Evolutionary conservation across 2,113 vertebrate species (phyloP).

Genomic region (Gyps fulvus): DNA sequence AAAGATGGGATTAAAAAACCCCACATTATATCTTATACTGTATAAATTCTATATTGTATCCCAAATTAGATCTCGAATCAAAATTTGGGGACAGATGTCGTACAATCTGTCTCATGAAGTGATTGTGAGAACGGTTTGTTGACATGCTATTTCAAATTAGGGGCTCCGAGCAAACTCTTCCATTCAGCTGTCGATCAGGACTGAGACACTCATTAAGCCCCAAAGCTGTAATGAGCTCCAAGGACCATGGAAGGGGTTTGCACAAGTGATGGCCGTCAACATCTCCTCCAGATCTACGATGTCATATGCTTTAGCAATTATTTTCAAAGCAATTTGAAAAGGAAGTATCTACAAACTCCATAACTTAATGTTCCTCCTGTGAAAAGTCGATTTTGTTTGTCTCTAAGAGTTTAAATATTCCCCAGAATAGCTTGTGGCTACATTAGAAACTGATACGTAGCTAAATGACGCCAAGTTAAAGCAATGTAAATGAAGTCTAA

Average conservation of each 20-base stretch:
- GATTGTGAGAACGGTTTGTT: not conserved
- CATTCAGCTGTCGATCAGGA: not conserved
- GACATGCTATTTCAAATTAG: not conserved
- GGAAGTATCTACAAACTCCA: not conserved
- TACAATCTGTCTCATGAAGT: not conserved
- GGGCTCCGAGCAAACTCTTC: not conserved
- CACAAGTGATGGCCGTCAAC: fast-evolving
- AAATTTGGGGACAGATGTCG: not conserved
- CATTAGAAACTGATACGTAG: not conserved
- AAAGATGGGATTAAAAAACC: not conserved
- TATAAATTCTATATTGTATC: not conserved
- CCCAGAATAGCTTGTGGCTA: not conserved
- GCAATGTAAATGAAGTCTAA: not conserved
- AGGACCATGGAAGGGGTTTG: not conserved
- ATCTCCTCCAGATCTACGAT: not conserved
- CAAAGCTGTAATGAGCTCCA: not conserved
- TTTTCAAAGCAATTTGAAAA: not conserved
- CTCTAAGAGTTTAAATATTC: not conserved
- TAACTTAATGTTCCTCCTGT: not conserved
- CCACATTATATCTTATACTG: not conserved
- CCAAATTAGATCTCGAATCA: not conserved
- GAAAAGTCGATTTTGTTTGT: not conserved
- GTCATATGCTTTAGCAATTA: not conserved
- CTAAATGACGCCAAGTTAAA: not conserved
- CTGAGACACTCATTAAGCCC: not conserved